Conservation (phyloP, 2,888 invertebrate species). For the Pseudococcus viburni region DNA sequence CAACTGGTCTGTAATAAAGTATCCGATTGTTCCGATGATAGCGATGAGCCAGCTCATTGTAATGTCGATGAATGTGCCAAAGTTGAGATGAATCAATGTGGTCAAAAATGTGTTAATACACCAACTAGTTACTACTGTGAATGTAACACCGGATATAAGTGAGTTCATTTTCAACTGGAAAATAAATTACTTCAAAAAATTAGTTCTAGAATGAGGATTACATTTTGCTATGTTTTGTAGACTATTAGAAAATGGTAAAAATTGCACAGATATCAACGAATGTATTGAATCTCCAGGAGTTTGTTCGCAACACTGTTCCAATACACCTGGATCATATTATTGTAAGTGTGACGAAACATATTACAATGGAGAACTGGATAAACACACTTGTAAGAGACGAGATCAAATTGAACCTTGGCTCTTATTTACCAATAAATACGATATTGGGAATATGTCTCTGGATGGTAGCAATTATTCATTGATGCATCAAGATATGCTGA, state of each 20-base stretch:
- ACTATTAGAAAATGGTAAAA: conserved; percentile 88
- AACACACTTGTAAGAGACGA: conserved; percentile 90
- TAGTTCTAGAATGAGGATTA: not conserved
- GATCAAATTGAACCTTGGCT: conserved; percentile 89
- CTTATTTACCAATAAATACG: conserved; percentile 97
- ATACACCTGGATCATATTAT: conserved; percentile 94
- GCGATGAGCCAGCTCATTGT: conserved; percentile 93
- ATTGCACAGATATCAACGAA: conserved; percentile 93
- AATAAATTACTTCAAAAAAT: not conserved
- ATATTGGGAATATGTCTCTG: conserved; percentile 93
- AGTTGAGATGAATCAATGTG: conserved; percentile 92
- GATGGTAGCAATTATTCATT: conserved; percentile 89
- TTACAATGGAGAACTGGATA: conserved; percentile 87
- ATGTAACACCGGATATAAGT: conserved; percentile 93
- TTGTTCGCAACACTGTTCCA: conserved; percentile 96
- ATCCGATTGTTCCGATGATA: conserved; percentile 88
- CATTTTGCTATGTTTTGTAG: conserved; percentile 70
- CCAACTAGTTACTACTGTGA: conserved; percentile 95
- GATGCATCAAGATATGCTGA: conserved; percentile 94
- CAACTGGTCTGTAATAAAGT: conserved; percentile 91
- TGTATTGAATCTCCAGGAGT: conserved; percentile 89
- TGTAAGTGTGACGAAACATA: conserved; percentile 96
- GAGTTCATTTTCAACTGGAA: conserved; percentile 69
- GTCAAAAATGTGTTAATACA: conserved; percentile 95
- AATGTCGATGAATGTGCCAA: conserved; percentile 96